Evolutionary conservation across 2,113 vertebrate species (phyloP).

Genomic region (Lampris incognitus): DNA sequence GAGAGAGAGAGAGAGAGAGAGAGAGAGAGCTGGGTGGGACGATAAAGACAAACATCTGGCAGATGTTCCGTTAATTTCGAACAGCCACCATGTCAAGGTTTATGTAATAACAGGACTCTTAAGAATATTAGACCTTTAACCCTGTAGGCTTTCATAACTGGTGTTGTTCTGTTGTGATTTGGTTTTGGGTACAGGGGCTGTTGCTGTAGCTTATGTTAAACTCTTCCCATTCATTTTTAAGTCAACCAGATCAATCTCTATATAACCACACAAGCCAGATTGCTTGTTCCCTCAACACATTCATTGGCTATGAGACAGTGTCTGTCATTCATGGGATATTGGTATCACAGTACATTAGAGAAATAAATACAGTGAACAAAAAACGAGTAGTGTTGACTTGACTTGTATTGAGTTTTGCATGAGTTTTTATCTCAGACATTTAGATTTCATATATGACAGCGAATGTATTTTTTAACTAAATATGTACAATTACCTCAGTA

Average conservation of each 20-base stretch:
- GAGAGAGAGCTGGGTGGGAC: neutral
- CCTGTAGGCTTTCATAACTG: too few species aligned
- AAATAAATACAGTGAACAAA: neutral
- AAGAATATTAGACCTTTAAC: too few species aligned
- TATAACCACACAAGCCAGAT: neutral
- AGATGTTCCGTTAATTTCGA: too few species aligned
- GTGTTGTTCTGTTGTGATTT: neutral
- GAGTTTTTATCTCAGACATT: neutral
- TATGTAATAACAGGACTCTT: too few species aligned
- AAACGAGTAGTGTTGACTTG: neutral
- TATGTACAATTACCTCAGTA: neutral
- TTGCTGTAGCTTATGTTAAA: too few species aligned
- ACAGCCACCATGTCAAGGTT: too few species aligned
- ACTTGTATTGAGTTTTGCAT: neutral
- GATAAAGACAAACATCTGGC: neutral
- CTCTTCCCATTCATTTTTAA: too few species aligned
- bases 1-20: neutral
- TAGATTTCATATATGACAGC: neutral
- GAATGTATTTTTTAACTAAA: neutral
- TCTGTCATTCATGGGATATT: neutral
- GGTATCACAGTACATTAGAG: too few species aligned
- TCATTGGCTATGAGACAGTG: neutral
- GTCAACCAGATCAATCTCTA: neutral
- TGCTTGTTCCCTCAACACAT: neutral
- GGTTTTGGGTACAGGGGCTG: too few species aligned